Evolutionary conservation across 2,797 vertebrate species (phyloP), one percentile per base, ranked within the genome.

Genomic region (Danio kyathit): DNA sequence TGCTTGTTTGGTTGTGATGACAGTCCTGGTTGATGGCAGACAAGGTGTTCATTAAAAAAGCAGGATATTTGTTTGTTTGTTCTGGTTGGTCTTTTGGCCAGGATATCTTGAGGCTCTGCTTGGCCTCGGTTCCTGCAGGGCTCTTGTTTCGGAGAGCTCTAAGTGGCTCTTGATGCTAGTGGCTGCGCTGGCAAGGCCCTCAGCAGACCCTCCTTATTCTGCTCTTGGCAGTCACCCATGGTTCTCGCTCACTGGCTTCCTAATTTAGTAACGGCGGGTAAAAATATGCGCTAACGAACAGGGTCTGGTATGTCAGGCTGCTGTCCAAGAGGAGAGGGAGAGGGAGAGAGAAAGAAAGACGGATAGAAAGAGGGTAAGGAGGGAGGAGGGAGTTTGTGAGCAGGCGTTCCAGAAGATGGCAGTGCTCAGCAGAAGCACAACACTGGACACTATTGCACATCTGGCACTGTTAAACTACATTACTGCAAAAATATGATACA

Each of bases 201-300:
- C 89, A 86, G 91, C 89, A 95, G 92, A 94, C 89, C 91, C 92
- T 94, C 86, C 91, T 92, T 82, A 77, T 85, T 85, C 83, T 87
- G 66, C 69, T 83, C 51, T 94, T 95, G 93, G 94, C 94, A 94
- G 91, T 89, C 89, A 81, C 88, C 88, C 92, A 89, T 87, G 88
- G 89, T 90, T 90, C 92, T 93, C 94, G 94, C 94, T 89, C 93
- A 92, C 93, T 89, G 91, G 93, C 94, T 96, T 96, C 96, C 96
- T 97, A 96, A 97, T 98, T 98, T 98, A 98, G 96, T 96, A 97
- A 96, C 95, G 93, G 83, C 91, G 92, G 92, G 91, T 96, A 95
- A 96, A 97, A 96, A 96, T 96, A 94, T 93, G 93, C 89, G 82
- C 93, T 92, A 94, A 94, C 92, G 88, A 94, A 96, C 88, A 94